Evolutionary conservation across 2,888 invertebrate genomes (phyloP).

Genomic region (Chrysotoxum bicinctum): DNA sequence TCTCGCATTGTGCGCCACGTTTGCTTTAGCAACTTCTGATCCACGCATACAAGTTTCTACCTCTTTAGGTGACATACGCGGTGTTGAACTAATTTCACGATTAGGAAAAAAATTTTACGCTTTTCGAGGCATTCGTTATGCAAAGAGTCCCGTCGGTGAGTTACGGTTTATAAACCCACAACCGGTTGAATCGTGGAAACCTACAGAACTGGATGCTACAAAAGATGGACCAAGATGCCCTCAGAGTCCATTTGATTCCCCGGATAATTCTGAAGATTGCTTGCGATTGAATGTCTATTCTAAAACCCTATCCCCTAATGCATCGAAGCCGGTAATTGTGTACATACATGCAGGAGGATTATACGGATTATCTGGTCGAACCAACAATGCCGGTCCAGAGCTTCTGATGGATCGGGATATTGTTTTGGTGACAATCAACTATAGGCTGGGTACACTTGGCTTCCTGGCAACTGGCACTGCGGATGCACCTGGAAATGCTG

Average conservation of each 20-base stretch:
- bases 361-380: conserved; percentile 84
- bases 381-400: conserved; percentile 81
- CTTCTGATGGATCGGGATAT: conserved; percentile 85
- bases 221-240: conserved; percentile 84
- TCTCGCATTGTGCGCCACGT: neutral
- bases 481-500: conserved; percentile 87
- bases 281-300: conserved; percentile 84
- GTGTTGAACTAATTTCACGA: conserved; percentile 75
- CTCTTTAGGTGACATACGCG: conserved; percentile 77
- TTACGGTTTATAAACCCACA: conserved; percentile 81
- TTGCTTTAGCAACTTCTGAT: neutral
- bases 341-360: conserved; percentile 87
- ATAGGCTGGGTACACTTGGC: conserved; percentile 83
- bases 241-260: conserved; percentile 77
- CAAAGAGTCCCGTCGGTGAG: conserved; percentile 77
- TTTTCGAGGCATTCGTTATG: conserved; percentile 80
- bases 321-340: conserved; percentile 84
- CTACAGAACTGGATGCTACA: conserved; percentile 82
- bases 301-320: conserved; percentile 74
- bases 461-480: conserved; percentile 86
- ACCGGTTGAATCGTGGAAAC: conserved; percentile 82
- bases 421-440: conserved; percentile 86
- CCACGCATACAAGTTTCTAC: conserved; percentile 74
- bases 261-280: conserved; percentile 83
- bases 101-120: conserved; percentile 76